phyloP scores from a whole-genome alignment of 2,888 invertebrate species.

The Eupithecia centaureata region DNA sequence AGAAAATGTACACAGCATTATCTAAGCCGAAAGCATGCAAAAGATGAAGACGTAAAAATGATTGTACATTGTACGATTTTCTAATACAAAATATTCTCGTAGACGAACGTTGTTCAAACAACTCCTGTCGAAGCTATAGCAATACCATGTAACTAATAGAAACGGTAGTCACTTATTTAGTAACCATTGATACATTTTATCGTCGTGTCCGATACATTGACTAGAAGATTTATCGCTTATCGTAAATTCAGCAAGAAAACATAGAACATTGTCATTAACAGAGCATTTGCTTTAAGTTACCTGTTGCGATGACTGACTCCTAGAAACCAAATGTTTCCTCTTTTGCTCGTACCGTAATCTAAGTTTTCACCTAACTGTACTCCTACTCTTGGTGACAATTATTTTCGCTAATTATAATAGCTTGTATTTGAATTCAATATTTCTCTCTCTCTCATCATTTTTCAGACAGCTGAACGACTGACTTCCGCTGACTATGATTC shows the following conservation, averaged over 20 bases:
- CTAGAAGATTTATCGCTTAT: constrained; percentile 8
- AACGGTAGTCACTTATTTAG: constrained; percentile 7
- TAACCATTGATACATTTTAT: constrained; percentile 10
- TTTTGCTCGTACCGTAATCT: background rate
- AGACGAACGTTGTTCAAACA: background rate
- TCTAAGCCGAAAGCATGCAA: too few species aligned
- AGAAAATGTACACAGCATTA: too few species aligned
- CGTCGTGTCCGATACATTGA: constrained; percentile 7
- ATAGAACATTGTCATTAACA: constrained; percentile 4
- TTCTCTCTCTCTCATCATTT: too few species aligned
- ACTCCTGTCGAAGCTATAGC: background rate
- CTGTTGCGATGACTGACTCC: background rate
- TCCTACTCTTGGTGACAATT: background rate
- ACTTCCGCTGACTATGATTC: too few species aligned
- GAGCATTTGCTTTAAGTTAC: background rate
- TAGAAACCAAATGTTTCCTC: background rate
- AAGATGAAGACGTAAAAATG: too few species aligned
- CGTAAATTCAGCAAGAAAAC: constrained; percentile 6
- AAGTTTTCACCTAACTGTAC: background rate
- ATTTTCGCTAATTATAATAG: too few species aligned
- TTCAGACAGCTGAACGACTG: background rate
- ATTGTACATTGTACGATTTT: background rate
- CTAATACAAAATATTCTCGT: background rate
- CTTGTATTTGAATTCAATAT: too few species aligned
- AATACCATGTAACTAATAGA: constrained; percentile 7